Conservation (phyloP, 2,888 invertebrate species). For the Limnephilus marmoratus region DNA sequence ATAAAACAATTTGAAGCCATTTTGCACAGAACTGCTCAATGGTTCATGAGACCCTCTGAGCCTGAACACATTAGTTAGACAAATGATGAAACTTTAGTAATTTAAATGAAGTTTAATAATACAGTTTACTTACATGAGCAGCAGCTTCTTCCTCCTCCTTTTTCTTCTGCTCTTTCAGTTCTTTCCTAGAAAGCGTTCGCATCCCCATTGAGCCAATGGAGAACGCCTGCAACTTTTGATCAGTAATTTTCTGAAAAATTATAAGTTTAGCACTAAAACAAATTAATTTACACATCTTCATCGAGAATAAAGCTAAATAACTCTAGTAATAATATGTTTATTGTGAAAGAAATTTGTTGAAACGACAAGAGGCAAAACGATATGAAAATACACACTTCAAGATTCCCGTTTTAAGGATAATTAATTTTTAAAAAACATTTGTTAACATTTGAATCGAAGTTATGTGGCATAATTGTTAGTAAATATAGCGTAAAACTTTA, state of each 20-base stretch:
- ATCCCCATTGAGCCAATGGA: slow-evolving; percentile 86
- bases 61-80: background rate
- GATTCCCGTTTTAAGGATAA: background rate
- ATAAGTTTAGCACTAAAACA: background rate
- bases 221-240: slow-evolving; percentile 87
- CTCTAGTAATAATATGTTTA: background rate
- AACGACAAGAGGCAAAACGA: background rate
- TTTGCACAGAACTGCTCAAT: background rate
- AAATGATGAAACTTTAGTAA: slow-evolving; percentile 26
- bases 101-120: background rate
- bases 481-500: slow-evolving; percentile 19
- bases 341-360: background rate
- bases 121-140: slow-evolving; percentile 82
- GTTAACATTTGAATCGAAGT: background rate
- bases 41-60: background rate
- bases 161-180: slow-evolving; percentile 90
- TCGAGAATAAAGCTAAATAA: background rate
- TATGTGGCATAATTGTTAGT: background rate
- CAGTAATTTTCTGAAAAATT: slow-evolving; percentile 78
- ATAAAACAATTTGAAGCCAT: background rate
- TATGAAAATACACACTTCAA: background rate
- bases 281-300: background rate
- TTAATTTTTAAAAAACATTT: background rate
- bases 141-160: slow-evolving; percentile 94
- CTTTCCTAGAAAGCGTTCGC: slow-evolving; percentile 86